These are phyloP conservation scores for Gephyroberyx darwinii DNA, from an alignment of 2,797 vertebrate genomes.

Conservation along the genomic window DNA sequence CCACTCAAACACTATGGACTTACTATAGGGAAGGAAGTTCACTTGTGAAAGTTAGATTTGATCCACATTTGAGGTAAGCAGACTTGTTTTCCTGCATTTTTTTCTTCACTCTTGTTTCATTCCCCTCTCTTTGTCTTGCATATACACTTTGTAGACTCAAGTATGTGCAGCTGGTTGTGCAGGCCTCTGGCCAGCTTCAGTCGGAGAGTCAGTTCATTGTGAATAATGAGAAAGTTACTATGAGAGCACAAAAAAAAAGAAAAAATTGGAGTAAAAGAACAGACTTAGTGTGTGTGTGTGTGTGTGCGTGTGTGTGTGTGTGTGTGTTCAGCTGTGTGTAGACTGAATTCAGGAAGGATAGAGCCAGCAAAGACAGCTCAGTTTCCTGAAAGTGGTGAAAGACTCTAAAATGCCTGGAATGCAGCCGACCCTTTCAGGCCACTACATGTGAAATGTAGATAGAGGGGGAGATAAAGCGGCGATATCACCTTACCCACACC, in stretches of 20 bases:
- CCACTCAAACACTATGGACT: constrained; percentile 48
- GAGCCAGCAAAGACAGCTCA: too few species aligned
- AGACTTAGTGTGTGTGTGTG: neutral
- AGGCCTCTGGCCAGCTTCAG: constrained; percentile 1
- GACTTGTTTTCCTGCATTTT: neutral
- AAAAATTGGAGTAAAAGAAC: neutral
- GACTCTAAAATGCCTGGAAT: constrained; percentile 53
- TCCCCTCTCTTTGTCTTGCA: constrained; percentile 1
- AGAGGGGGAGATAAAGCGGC: neutral
- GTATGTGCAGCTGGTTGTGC: constrained; percentile 22
- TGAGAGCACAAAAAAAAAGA: neutral
- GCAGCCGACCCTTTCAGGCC: constrained; percentile 30
- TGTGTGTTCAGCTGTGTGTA: neutral
- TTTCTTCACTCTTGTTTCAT: neutral
- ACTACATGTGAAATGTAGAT: constrained; percentile 26
- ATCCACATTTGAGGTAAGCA: constrained; percentile 58
- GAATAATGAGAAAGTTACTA: neutral
- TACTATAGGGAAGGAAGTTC: neutral
- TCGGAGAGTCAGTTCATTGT: neutral
- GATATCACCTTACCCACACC: neutral
- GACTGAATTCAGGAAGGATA: neutral
- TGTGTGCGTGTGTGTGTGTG: neutral
- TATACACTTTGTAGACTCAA: constrained; percentile 9
- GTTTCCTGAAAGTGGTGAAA: neutral
- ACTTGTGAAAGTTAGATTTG: neutral